These are phyloP conservation scores for Equus quagga DNA, from an alignment of 2,113 vertebrate genomes.

Conservation along the genomic window DNA sequence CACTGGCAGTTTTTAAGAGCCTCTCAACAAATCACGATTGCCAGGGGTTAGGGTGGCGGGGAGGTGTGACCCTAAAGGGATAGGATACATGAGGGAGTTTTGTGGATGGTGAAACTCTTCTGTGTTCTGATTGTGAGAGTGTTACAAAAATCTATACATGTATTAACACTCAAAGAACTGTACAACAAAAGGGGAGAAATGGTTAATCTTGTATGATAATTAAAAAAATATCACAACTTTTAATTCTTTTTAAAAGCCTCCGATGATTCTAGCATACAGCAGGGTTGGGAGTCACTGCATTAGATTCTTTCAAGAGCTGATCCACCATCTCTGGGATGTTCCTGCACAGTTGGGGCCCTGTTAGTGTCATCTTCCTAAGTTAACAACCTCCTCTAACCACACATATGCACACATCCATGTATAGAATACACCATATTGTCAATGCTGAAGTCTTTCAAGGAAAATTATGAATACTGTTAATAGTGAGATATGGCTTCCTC, in stretches of 20 bases:
- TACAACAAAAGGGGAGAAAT: not conserved
- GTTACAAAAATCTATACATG: not conserved
- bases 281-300: not conserved
- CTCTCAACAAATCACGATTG: not conserved
- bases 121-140: not conserved
- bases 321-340: not conserved
- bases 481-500: conserved; percentile 27
- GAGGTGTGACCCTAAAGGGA: not conserved
- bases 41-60: not conserved
- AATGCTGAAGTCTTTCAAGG: not conserved
- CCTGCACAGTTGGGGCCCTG: not conserved
- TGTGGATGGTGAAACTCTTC: not conserved
- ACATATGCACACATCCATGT: not conserved
- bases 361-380: no score
- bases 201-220: not conserved
- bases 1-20: not conserved
- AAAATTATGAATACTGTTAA: not conserved
- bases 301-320: not conserved
- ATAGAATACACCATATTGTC: not conserved
- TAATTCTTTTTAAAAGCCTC: not conserved
- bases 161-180: not conserved
- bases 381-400: not conserved
- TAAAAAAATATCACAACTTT: not conserved
- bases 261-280: not conserved
- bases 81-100: no score